Evolutionary conservation across 1,140 invertebrate species (phyloP).

Genomic region (Gonatopus flavifemur): DNA sequence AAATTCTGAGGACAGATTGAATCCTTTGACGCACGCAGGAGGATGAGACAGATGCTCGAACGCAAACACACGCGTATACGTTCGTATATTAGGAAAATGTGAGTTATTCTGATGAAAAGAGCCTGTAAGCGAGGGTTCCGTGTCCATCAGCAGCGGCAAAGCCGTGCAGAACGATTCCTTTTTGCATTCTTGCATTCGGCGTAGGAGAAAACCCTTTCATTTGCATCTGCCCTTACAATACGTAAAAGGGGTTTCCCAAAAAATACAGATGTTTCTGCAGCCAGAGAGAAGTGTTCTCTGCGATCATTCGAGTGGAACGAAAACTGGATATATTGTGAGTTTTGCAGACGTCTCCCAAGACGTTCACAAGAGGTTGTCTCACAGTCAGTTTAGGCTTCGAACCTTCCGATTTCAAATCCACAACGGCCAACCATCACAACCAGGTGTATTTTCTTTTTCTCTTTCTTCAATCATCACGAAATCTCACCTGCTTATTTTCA

Average conservation of each 20-base stretch:
- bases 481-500: slow-evolving; percentile 9
- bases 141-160: slow-evolving; percentile 27
- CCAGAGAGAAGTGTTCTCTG: slow-evolving; percentile 10
- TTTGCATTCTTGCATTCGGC: slow-evolving; percentile 31
- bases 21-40: no score
- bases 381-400: slow-evolving; percentile 15
- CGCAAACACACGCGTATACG: slow-evolving; percentile 3
- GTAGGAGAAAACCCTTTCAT: slow-evolving; percentile 40
- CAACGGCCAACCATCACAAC: slow-evolving; percentile 16
- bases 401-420: slow-evolving; percentile 8
- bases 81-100: slow-evolving; percentile 18
- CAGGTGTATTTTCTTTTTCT: slow-evolving; percentile 35
- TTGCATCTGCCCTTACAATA: slow-evolving; percentile 48
- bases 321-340: slow-evolving; percentile 31
- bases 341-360: slow-evolving; percentile 16
- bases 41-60: slow-evolving; percentile 33
- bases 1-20: no score
- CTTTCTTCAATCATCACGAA: slow-evolving; percentile 26
- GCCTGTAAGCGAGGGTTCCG: slow-evolving; percentile 26
- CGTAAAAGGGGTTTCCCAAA: slow-evolving; percentile 38
- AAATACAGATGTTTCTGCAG: slow-evolving; percentile 45
- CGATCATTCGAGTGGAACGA: slow-evolving; percentile 42
- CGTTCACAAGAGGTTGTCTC: not conserved
- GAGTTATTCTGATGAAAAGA: slow-evolving; percentile 25
- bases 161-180: slow-evolving; percentile 29